Conservation (phyloP, 2,888 invertebrate species). For the Brachycybe producta region DNA sequence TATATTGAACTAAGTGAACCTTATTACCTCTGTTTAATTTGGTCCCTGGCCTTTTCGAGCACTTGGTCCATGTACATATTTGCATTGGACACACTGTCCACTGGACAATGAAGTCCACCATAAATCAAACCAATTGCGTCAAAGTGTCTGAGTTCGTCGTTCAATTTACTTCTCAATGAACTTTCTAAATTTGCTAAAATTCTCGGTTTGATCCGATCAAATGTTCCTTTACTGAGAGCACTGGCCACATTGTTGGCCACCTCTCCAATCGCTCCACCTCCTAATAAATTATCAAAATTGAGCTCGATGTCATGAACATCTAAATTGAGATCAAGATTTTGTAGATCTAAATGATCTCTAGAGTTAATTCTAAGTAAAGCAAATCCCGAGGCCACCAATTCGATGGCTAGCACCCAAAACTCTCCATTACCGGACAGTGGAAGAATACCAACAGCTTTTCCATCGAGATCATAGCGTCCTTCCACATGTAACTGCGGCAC, state of each 20-base stretch:
- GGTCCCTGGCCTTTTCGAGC: conserved; percentile 20
- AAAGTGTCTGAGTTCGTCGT: conserved; percentile 19
- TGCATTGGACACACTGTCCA: conserved; percentile 17
- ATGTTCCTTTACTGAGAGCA: conserved; percentile 19
- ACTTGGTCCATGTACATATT: conserved; percentile 21
- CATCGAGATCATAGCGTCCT: conserved; percentile 21
- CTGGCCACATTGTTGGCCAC: conserved; percentile 18
- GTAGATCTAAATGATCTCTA: conserved; percentile 11
- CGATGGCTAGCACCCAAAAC: conserved; percentile 20
- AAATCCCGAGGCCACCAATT: conserved; percentile 15
- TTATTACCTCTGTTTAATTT: conserved; percentile 18
- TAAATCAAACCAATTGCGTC: conserved; percentile 18
- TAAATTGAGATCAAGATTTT: conserved; percentile 14
- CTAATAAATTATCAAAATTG: conserved; percentile 19
- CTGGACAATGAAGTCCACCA: conserved; percentile 18
- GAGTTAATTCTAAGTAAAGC: conserved; percentile 12
- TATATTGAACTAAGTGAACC: neutral
- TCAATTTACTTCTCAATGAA: conserved; percentile 15
- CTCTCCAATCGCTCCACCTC: conserved; percentile 18
- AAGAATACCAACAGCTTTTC: conserved; percentile 20
- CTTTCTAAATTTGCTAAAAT: conserved; percentile 15
- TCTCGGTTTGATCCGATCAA: conserved; percentile 19
- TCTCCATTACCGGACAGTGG: conserved; percentile 23
- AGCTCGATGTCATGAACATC: conserved; percentile 17
- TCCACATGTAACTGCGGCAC: conserved; percentile 17